phyloP scores from a whole-genome alignment of 2,888 invertebrate genomes.

The Drosophila lutescens region DNA sequence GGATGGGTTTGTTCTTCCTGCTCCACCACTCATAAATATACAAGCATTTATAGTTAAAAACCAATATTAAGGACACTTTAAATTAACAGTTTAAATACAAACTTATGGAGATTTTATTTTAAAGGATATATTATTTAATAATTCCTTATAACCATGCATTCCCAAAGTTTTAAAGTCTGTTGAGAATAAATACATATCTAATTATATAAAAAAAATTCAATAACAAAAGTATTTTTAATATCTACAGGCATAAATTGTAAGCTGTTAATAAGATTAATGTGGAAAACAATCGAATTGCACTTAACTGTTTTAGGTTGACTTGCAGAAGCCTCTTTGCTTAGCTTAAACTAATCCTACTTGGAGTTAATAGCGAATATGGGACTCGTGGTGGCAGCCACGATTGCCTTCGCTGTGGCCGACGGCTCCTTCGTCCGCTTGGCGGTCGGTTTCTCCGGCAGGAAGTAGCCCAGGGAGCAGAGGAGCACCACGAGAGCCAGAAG shows the following conservation, averaged over 20 bases:
- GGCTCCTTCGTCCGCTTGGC: conserved; percentile 2
- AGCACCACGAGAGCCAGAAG: conserved; percentile 53
- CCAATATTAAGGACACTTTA: not conserved
- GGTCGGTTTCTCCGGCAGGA: conserved; percentile 65
- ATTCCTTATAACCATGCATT: too few relatives aligned
- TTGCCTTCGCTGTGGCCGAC: conserved; percentile 10
- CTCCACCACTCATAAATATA: not conserved
- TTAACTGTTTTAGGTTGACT: too few relatives aligned
- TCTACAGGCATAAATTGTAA: not conserved
- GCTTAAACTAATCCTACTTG: conserved; percentile 24
- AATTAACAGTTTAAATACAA: not conserved
- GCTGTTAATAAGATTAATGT: not conserved
- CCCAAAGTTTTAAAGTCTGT: not conserved
- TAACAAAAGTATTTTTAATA: not conserved
- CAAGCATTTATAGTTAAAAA: too few relatives aligned
- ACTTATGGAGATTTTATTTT: too few relatives aligned
- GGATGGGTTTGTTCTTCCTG: too few relatives aligned
- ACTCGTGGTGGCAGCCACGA: conserved; percentile 23
- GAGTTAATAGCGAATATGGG: conserved; percentile 15
- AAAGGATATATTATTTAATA: too few relatives aligned
- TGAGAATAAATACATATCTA: not conserved
- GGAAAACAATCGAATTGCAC: too few relatives aligned
- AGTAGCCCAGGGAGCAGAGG: conserved; percentile 52
- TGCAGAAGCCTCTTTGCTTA: not conserved
- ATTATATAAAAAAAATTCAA: not conserved